Conservation (phyloP, 1,140 invertebrate genomes). For the Calephelis virginiensis region DNA sequence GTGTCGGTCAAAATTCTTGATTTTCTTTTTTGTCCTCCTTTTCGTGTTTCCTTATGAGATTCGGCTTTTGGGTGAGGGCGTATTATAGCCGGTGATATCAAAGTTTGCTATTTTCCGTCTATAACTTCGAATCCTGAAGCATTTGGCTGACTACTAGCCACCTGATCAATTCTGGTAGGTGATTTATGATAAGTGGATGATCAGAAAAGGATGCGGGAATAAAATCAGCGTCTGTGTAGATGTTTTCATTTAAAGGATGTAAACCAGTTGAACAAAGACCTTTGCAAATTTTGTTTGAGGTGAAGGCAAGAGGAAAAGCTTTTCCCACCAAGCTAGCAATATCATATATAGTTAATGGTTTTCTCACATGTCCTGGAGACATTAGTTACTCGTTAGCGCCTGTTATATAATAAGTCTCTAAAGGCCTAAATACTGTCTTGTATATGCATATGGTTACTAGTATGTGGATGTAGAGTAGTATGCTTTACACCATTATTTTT, state of each 20-base stretch:
- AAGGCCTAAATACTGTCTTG: conserved; percentile 20
- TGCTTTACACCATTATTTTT: conserved; percentile 22
- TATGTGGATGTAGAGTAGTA: conserved; percentile 23
- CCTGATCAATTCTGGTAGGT: conserved; percentile 3
- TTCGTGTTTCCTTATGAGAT: conserved; percentile 2
- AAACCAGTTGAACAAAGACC: conserved; percentile 19
- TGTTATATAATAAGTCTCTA: conserved; percentile 19
- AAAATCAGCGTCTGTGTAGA: conserved; percentile 22
- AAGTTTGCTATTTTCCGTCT: neutral
- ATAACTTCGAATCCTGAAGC: conserved; percentile 2
- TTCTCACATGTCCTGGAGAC: conserved; percentile 19
- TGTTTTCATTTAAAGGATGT: conserved; percentile 21
- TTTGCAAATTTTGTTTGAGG: conserved; percentile 19
- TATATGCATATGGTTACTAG: conserved; percentile 23
- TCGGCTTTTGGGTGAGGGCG: conserved; percentile 5
- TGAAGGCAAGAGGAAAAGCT: conserved; percentile 19
- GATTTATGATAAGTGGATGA: conserved; percentile 13
- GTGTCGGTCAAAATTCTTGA: conserved; percentile 7
- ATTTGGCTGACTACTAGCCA: conserved; percentile 1
- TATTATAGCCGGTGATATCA: neutral
- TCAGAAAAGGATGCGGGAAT: conserved; percentile 18
- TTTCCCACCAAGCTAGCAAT: conserved; percentile 23
- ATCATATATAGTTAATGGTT: conserved; percentile 22
- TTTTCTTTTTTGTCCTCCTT: conserved; percentile 1
- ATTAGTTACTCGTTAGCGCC: conserved; percentile 18